phyloP scores from a whole-genome alignment of 2,888 invertebrate genomes.

The Athalia circularis region DNA sequence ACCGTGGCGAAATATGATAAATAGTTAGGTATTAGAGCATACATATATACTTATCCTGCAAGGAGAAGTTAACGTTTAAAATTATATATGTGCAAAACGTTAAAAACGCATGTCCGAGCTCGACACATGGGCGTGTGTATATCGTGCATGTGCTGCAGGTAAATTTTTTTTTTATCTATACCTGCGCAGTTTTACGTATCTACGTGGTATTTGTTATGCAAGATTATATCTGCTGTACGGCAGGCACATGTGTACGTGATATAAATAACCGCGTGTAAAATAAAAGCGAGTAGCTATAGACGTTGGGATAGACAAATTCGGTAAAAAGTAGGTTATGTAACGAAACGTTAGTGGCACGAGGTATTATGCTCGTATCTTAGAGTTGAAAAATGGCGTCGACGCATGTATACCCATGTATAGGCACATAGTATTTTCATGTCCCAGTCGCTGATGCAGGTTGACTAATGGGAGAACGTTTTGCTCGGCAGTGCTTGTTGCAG shows the following conservation, averaged over 20 bases:
- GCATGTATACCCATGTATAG: background rate
- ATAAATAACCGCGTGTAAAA: background rate
- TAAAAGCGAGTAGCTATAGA: background rate
- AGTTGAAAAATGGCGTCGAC: slow-evolving; percentile 56
- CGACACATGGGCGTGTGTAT: no score
- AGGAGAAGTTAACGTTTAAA: no score
- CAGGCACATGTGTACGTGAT: slow-evolving; percentile 5
- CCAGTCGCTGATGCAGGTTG: background rate
- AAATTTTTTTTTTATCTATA: no score
- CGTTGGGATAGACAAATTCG: background rate
- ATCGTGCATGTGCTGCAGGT: no score
- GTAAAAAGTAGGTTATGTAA: slow-evolving; percentile 17
- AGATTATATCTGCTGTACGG: slow-evolving; percentile 55
- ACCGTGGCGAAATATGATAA: no score
- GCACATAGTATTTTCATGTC: background rate
- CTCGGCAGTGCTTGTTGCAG: no score
- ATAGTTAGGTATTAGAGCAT: no score
- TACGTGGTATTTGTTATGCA: slow-evolving; percentile 55
- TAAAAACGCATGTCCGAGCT: no score
- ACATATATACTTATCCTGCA: no score
- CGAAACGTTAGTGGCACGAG: slow-evolving; percentile 37
- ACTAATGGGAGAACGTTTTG: no score
- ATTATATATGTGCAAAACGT: no score
- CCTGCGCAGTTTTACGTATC: no score
- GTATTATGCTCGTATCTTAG: slow-evolving; percentile 51